Evolutionary conservation across 1,140 invertebrate genomes (phyloP), one percentile per base, ranked within the genome.

Genomic region (Rhyacophila brunnea): DNA sequence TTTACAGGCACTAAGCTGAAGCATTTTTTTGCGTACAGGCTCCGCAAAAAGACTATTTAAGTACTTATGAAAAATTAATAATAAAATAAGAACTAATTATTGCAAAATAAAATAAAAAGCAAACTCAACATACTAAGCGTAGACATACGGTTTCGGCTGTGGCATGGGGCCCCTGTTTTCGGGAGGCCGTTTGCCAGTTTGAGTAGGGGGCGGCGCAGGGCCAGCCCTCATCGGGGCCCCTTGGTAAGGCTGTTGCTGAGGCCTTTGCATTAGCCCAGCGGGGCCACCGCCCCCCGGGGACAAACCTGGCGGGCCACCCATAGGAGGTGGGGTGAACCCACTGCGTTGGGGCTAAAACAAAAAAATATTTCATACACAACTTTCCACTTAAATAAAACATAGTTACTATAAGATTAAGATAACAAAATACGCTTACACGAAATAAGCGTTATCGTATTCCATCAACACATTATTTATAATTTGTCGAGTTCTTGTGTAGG

Each of bases 91-190:
- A 7, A 28, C 46, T 54, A 62, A 67, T 58, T 47, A 63, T 60
- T 54, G 54, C 57, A 62, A 62, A 49, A 65, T 62, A 60, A 51
- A 58, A 44, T 48, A 28, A 63, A 58, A 53, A 35, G 51, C 56
- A 64, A 67, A 66, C 64, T 47, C 54, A 53, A 68, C 65, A 68
- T 64, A 72, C 71, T 69, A 64, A 52, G 60, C 55, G 17, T 68
- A 69, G 51, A 78, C 74, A 70, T 79, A 85, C 80, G 80, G 81
- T 71, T 87, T 87, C 71, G 84, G 78, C 65, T 81, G 85, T n/a
- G 81, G 75, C 71, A 84, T 78, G 3, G 78, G 77, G 46, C 80
- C 79, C 60, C 86, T 77, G 64, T 78, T 80, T 71, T 86, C 86
- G 1, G 77, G 69, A 6, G 82, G 83, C 38, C 86, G 71, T 71